A percentile compares a stretch with the other conserved stretches of the same genome.
These are phyloP conservation scores for Eupithecia subumbrata DNA, from an alignment of 2,888 invertebrate genomes.

Conservation along the genomic window DNA sequence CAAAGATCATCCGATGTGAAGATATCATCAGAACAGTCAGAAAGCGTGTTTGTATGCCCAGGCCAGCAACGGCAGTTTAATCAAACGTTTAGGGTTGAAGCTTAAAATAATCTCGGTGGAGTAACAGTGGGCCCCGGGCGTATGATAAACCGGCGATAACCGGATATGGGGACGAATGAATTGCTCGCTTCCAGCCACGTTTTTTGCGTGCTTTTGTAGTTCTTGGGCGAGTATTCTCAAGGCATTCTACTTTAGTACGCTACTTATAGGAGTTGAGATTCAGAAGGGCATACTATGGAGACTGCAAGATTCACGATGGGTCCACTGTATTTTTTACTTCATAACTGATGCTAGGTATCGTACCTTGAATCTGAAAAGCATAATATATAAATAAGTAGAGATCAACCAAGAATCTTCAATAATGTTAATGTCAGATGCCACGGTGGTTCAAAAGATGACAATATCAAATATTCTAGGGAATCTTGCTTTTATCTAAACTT, in stretches of 20 bases:
- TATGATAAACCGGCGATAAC: conserved; percentile 81
- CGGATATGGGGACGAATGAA: conserved; percentile 79
- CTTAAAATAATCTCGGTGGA: conserved; percentile 78
- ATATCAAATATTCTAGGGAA: not conserved
- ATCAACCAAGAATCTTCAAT: not conserved
- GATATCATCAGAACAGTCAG: conserved; percentile 36
- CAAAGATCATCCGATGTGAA: not conserved
- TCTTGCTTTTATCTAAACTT: too few relatives aligned
- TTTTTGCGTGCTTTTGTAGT: conserved; percentile 71
- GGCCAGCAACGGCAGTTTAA: conserved; percentile 67
- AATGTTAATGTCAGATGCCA: not conserved
- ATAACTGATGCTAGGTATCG: not conserved
- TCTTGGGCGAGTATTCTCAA: conserved; percentile 54
- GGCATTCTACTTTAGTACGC: not conserved
- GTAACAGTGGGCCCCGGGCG: conserved; percentile 70
- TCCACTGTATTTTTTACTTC: not conserved
- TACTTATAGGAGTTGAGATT: too few relatives aligned
- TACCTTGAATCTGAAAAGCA: not conserved
- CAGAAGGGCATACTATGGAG: not conserved
- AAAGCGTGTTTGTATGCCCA: conserved; percentile 42
- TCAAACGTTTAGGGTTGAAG: conserved; percentile 77
- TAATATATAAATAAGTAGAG: not conserved
- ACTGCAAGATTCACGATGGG: not conserved
- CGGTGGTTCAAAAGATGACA: not conserved
- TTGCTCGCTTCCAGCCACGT: conserved; percentile 74